Evolutionary conservation across 2,888 invertebrate genomes (phyloP).

Genomic region (Empis livida): DNA sequence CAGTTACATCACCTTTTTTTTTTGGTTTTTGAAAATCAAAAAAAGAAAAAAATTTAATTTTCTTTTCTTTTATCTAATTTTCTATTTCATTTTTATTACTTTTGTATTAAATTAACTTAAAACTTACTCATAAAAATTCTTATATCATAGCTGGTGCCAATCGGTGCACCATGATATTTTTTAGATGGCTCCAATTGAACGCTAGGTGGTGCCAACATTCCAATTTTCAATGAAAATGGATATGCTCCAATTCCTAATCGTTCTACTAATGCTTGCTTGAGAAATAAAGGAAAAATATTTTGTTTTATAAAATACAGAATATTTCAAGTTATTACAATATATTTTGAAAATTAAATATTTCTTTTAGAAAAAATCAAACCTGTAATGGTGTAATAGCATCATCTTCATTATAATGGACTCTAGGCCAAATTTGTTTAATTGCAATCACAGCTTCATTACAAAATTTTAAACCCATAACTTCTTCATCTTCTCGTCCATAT

Average conservation of each 20-base stretch:
- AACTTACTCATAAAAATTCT: slow-evolving; percentile 59
- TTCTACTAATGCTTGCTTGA: slow-evolving; percentile 55
- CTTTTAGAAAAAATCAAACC: slow-evolving; percentile 37
- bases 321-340: too few relatives aligned
- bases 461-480: slow-evolving; percentile 91
- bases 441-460: slow-evolving; percentile 91
- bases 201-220: slow-evolving; percentile 68
- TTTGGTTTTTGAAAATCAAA: background rate
- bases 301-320: too few relatives aligned
- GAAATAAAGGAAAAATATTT: background rate
- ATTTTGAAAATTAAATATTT: background rate
- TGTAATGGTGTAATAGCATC: slow-evolving; percentile 51
- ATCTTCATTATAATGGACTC: slow-evolving; percentile 39
- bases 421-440: slow-evolving; percentile 67
- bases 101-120: too few relatives aligned
- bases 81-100: too few relatives aligned
- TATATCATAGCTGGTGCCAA: slow-evolving; percentile 76
- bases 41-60: background rate
- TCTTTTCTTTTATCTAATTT: too few relatives aligned
- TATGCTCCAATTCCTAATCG: slow-evolving; percentile 61
- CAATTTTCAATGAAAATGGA: slow-evolving; percentile 64
- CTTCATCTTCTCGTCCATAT: slow-evolving; percentile 90
- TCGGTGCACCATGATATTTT: slow-evolving; percentile 74
- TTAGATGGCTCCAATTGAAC: slow-evolving; percentile 76
- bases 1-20: slow-evolving; percentile 49